Base-by-base conservation (phyloP, 1,140 invertebrate species). In the Ridgeia piscesae region DNA sequence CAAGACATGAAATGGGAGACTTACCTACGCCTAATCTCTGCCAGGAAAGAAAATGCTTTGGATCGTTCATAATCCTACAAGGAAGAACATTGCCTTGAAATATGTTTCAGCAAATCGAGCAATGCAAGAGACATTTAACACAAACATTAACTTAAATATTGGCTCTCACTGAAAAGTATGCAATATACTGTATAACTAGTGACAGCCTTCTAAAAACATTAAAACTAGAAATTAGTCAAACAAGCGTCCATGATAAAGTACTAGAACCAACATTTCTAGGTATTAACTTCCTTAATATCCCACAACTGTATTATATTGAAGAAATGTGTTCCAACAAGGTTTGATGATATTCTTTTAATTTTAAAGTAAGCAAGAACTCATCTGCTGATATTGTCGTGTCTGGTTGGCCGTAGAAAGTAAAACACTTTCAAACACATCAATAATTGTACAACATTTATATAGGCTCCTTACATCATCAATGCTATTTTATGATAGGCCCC, bases 21-120 rank as follows among this genome's bases (percentile, higher is more conserved):
- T 90, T 33, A 96, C 96, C 98, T 97, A 95, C 97, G 97, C 96
- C 99, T 99, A 33, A 99, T 97, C 96, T 99, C 98, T 95, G 98
- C 97, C 0, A 99, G 96, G 95, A 97, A 99, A 17, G 98, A 95
- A 96, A 99, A 99, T 88, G 98, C 98, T 96, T 98, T 97, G 0
- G 98, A 97, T 94, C 98, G 97, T 96, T 99, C 98, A 96, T 99
- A 99, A 96, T 98, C 98, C 98, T 99, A 95, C 35, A 97, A 97
- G 94, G 92, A 94, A 93, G 94, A 94, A 94, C 93, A 93, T 92
- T 27, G 14, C 2, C 58, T 21, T 77, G 58, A 77, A 77, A 77
- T 9, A 27, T 31, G 27, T 21, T 17, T 77, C 6, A 77, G 11
- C 48, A 77, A 77, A 21, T 77, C 14, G 27, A 77, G 27, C 11